A percentile compares a stretch with the other conserved stretches of the same genome.
These are phyloP conservation scores for Drosophila grimshawi DNA, from an alignment of 1,140 invertebrate genomes.

Conservation along the genomic window DNA sequence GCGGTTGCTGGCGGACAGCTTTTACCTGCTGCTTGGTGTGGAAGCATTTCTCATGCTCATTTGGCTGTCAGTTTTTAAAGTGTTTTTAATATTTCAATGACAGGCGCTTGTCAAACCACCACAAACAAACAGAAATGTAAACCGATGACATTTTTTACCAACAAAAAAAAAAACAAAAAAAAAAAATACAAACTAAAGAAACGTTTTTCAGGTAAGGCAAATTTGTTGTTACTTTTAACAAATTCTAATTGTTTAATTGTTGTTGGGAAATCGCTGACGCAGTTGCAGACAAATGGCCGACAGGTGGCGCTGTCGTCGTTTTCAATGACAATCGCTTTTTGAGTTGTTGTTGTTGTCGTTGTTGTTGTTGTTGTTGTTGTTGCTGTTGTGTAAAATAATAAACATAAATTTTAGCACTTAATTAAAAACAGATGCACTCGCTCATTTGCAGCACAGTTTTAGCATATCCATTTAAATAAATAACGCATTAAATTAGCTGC, in stretches of 20 bases:
- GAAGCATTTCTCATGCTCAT: conserved; percentile 50
- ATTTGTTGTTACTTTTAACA: conserved; percentile 21
- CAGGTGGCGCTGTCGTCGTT: conserved; percentile 75
- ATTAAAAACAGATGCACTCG: conserved; percentile 71
- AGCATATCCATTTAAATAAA: conserved; percentile 78
- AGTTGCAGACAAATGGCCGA: conserved; percentile 72
- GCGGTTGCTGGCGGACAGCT: conserved; percentile 34
- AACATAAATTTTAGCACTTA: conserved; percentile 78
- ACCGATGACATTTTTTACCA: conserved; percentile 56
- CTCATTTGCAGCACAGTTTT: conserved; percentile 69
- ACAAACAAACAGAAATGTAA: conserved; percentile 49
- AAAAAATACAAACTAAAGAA: too few species aligned
- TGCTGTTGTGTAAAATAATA: conserved; percentile 27
- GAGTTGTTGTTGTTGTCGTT: conserved; percentile 9
- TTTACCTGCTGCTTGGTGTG: conserved; percentile 41
- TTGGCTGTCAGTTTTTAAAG: conserved; percentile 67
- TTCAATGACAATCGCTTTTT: conserved; percentile 33
- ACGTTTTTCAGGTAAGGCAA: conserved; percentile 21
- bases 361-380: conserved; percentile 2
- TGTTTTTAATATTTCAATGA: conserved; percentile 82
- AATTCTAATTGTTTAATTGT: conserved; percentile 53
- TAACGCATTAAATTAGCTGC: conserved; percentile 58
- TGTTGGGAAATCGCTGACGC: conserved; percentile 60
- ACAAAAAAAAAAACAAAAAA: too few species aligned
- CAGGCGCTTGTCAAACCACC: conserved; percentile 70